Percentiles rank a stretch among this genome's conserved stretches.
phyloP scores from a whole-genome alignment of 2,797 vertebrate species.

The Pterois miles region DNA sequence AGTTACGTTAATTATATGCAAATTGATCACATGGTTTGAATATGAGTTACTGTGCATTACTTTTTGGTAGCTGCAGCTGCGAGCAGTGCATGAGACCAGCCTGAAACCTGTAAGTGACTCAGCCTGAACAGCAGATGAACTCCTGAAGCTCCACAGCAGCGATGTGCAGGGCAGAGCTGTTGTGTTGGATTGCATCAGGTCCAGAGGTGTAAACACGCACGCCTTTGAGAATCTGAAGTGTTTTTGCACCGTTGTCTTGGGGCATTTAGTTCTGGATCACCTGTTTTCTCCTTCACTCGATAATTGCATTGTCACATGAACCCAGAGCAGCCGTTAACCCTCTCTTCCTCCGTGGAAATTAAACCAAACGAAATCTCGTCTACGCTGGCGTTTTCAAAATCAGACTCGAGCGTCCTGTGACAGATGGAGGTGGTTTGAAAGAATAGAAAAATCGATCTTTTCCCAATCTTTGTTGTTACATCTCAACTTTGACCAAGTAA shows the following conservation, averaged over 20 bases:
- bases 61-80: rapidly evolving
- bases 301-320: background rate
- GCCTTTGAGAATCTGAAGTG: background rate
- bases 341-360: rapidly evolving
- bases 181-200: conserved; percentile 39
- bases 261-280: conserved; percentile 11
- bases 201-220: conserved; percentile 11
- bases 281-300: background rate
- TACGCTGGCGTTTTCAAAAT: background rate
- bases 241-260: background rate
- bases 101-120: background rate
- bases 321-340: background rate
- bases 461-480: background rate
- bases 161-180: conserved; percentile 38
- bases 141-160: background rate
- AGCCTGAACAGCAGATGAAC: background rate
- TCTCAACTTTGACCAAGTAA: background rate
- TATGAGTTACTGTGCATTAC: background rate
- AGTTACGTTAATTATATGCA: no score
- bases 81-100: background rate
- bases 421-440: background rate
- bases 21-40: background rate
- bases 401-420: background rate
- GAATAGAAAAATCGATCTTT: background rate
- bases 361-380: background rate